Percentiles rank a stretch among this genome's conserved stretches.
Conservation (phyloP, 2,888 invertebrate genomes). For the Drosophila parthenogenetica region DNA sequence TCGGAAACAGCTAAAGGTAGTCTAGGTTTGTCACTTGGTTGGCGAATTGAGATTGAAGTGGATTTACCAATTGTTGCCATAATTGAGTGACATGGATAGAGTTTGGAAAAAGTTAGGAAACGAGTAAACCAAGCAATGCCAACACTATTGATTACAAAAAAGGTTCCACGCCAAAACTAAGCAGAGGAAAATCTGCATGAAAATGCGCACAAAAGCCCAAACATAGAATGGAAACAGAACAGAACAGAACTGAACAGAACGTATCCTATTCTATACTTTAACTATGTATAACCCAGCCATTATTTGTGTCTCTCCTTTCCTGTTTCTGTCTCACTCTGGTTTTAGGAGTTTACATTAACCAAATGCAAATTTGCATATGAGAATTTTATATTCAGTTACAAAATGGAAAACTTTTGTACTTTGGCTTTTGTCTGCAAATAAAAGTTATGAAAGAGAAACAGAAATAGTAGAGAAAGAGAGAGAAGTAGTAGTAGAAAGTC, state of each 20-base stretch:
- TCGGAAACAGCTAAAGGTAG: slow-evolving; percentile 6
- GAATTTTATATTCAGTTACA: slow-evolving; percentile 43
- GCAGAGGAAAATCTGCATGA: slow-evolving; percentile 64
- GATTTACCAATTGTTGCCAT: slow-evolving; percentile 79
- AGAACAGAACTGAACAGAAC: slow-evolving; percentile 10
- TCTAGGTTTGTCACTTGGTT: slow-evolving; percentile 74
- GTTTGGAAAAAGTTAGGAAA: slow-evolving; percentile 13
- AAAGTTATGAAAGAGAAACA: slow-evolving; percentile 1
- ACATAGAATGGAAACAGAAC: slow-evolving; percentile 33
- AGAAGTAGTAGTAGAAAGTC: slow-evolving; percentile 23
- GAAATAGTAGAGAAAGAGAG: not conserved
- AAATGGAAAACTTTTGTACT: slow-evolving; percentile 49
- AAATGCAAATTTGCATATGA: slow-evolving; percentile 49
- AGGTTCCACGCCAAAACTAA: slow-evolving; percentile 58
- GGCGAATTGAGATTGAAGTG: slow-evolving; percentile 69
- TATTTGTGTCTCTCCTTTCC: slow-evolving; percentile 26
- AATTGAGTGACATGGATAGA: slow-evolving; percentile 78
- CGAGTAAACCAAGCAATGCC: not conserved
- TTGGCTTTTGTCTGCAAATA: slow-evolving; percentile 47
- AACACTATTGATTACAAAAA: slow-evolving; percentile 68
- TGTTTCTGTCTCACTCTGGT: slow-evolving; percentile 13
- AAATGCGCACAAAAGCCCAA: slow-evolving; percentile 63
- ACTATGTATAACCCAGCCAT: slow-evolving; percentile 22
- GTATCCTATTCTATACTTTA: slow-evolving; percentile 21
- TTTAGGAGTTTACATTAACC: slow-evolving; percentile 28